Evolutionary conservation across 2,797 vertebrate species (phyloP).

Genomic region (Falco naumanni): DNA sequence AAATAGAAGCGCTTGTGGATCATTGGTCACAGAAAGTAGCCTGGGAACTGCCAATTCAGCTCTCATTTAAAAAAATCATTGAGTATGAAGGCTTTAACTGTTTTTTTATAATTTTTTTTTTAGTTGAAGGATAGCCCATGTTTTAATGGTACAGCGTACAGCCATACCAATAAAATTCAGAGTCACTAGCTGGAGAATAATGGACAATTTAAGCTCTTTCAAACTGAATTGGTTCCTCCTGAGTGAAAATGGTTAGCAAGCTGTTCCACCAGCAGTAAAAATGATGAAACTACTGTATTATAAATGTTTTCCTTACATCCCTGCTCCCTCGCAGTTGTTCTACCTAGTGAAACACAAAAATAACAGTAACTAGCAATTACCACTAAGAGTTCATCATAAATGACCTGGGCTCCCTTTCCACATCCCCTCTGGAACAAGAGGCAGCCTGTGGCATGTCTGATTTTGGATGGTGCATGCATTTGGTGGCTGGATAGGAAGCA

Average conservation of each 20-base stretch:
- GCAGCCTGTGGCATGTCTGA: neutral
- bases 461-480: neutral
- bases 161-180: neutral
- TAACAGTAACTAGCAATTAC: neutral
- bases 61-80: neutral
- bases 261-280: neutral
- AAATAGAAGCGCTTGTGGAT: neutral
- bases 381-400: neutral
- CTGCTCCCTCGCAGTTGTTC: neutral
- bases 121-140: neutral
- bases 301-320: neutral
- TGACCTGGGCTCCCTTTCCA: neutral
- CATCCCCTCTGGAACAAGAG: neutral
- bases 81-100: neutral
- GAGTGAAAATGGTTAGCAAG: neutral
- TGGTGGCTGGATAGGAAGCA: neutral
- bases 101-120: too few species aligned
- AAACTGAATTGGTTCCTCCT: neutral
- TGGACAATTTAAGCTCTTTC: neutral
- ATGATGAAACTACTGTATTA: neutral
- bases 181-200: neutral
- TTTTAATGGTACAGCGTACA: neutral
- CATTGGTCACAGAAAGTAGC: neutral
- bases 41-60: neutral
- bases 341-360: neutral